Evolutionary conservation across 2,113 vertebrate genomes (phyloP).

Genomic region (Chloropsis hardwickii): DNA sequence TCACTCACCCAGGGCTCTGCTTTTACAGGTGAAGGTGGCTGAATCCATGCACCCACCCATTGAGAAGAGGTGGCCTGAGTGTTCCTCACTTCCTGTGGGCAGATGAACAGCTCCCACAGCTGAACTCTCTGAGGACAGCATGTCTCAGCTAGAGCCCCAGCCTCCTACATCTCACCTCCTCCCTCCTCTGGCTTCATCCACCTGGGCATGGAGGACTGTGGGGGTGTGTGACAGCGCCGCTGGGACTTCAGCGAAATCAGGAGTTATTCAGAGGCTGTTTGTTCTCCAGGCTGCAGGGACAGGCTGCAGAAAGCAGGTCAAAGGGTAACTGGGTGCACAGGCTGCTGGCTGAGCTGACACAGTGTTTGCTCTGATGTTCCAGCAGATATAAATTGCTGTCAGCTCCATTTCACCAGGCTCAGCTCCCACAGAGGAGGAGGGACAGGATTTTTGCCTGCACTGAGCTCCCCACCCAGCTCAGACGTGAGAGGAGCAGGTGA

Average conservation of each 20-base stretch:
- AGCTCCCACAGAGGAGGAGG: background rate
- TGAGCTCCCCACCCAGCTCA: background rate
- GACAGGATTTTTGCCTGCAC: background rate
- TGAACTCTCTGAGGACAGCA: background rate
- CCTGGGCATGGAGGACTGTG: background rate
- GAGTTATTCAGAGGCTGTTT: background rate
- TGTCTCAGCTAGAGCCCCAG: accelerated
- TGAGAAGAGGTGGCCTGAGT: background rate
- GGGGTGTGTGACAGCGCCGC: background rate
- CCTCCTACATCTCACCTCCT: background rate
- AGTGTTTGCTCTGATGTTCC: background rate
- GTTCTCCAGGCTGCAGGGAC: background rate
- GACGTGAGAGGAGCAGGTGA: background rate
- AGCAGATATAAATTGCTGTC: background rate
- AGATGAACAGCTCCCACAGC: accelerated
- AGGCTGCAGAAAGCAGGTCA: background rate
- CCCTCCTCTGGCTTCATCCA: background rate
- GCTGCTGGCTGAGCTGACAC: background rate
- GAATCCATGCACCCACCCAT: accelerated
- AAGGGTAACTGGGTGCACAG: background rate
- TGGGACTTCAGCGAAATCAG: background rate
- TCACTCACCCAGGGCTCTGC: background rate
- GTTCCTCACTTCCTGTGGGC: accelerated
- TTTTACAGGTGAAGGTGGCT: background rate
- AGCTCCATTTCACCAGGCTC: background rate